phyloP scores from a whole-genome alignment of 2,888 invertebrate species.

The Ditylenchus weischeri region DNA sequence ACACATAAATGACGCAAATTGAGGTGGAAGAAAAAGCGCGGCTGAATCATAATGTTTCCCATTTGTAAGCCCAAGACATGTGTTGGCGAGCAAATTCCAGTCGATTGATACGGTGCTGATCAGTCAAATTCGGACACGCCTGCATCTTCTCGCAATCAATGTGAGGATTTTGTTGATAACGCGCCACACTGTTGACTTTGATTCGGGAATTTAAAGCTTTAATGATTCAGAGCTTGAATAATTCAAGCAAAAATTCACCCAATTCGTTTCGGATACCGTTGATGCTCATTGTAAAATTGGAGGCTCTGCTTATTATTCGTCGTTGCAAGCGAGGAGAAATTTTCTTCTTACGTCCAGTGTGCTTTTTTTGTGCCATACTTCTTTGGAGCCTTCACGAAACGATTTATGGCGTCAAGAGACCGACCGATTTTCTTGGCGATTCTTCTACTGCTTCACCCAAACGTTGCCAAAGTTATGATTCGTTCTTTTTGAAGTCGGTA shows the following conservation, averaged over 20 bases:
- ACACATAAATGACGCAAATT: slow-evolving; percentile 3
- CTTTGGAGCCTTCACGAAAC: slow-evolving; percentile 14
- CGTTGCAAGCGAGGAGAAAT: slow-evolving; percentile 1
- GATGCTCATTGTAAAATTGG: neutral
- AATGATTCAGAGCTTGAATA: too few species aligned
- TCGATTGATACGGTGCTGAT: slow-evolving; percentile 17
- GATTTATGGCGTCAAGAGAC: neutral
- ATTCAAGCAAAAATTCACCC: neutral
- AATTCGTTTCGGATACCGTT: neutral
- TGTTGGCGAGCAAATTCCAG: slow-evolving; percentile 22
- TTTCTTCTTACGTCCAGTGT: slow-evolving; percentile 8
- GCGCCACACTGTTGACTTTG: too few species aligned
- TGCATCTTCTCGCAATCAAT: too few species aligned
- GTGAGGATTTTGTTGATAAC: too few species aligned
- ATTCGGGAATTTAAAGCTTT: too few species aligned
- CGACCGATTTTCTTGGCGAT: neutral
- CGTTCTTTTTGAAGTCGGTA: too few species aligned
- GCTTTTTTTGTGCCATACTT: slow-evolving; percentile 9
- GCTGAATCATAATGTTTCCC: neutral
- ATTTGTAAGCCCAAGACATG: slow-evolving; percentile 11
- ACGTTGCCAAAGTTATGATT: too few species aligned
- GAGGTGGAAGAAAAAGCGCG: neutral
- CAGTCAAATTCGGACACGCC: too few species aligned
- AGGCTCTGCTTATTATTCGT: neutral
- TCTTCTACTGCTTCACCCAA: neutral